A percentile compares a stretch with the other conserved stretches of the same genome.
Conservation (phyloP, 2,888 invertebrate species). For the Linnaemya tessellans region DNA sequence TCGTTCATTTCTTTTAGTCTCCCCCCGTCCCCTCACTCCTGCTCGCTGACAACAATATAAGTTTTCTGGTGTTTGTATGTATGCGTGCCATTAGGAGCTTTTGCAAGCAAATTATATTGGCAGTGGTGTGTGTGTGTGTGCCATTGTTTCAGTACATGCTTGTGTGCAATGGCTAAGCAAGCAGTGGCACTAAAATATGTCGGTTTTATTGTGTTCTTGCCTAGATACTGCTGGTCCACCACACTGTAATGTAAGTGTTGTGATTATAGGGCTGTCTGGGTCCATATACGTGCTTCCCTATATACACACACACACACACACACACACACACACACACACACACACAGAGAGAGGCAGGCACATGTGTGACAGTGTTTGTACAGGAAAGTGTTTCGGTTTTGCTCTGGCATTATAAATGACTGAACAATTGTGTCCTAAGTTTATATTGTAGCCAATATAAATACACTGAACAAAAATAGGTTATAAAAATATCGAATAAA, state of each 20-base stretch:
- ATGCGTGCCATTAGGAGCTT: background rate
- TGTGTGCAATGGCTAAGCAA: too few relatives aligned
- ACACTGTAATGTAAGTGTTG: constrained; percentile 68
- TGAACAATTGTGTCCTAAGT: constrained; percentile 51
- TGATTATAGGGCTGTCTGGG: constrained; percentile 58
- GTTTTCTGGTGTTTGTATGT: background rate
- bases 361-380: background rate
- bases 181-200: constrained; percentile 53
- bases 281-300: constrained; percentile 8
- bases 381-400: constrained; percentile 47
- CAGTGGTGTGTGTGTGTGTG: constrained; percentile 23
- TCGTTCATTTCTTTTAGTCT: constrained; percentile 32
- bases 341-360: too few relatives aligned
- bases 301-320: too few relatives aligned
- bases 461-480: constrained; percentile 27
- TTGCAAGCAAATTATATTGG: constrained; percentile 30
- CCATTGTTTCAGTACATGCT: constrained; percentile 4
- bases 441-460: constrained; percentile 10
- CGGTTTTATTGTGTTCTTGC: constrained; percentile 55
- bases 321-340: too few relatives aligned
- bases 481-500: background rate
- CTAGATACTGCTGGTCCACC: constrained; percentile 68
- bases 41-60: background rate
- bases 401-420: constrained; percentile 53
- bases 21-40: background rate